Conservation (phyloP, 1,140 invertebrate genomes). For the Oncopeltus fasciatus region DNA sequence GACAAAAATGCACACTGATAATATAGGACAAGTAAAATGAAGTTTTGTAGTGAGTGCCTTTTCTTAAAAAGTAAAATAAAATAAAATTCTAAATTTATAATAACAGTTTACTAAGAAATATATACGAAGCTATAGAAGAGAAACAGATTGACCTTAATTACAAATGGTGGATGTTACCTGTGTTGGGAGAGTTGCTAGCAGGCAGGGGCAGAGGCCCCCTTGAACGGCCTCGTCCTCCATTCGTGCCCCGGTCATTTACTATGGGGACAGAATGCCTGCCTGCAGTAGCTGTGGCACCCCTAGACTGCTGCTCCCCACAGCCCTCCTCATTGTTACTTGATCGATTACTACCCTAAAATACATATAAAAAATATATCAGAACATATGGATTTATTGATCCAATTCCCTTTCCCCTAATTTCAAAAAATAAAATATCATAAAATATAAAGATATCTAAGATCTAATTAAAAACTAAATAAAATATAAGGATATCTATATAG, state of each 20-base stretch:
- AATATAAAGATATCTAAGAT: not conserved
- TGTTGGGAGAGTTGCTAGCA: not conserved
- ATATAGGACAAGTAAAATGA: no score
- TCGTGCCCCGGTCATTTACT: conserved; percentile 5
- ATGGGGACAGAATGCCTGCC: not conserved
- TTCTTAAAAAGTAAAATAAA: no score
- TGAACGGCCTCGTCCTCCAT: conserved; percentile 7
- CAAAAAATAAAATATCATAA: not conserved
- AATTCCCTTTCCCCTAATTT: no score
- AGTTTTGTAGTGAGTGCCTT: no score
- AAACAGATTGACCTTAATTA: not conserved
- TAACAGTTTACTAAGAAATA: not conserved
- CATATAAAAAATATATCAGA: not conserved
- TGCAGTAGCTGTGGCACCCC: not conserved
- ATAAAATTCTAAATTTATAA: not conserved
- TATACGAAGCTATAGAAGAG: not conserved
- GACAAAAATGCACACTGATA: no score
- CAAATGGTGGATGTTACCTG: conserved; percentile 1
- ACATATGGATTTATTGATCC: no score
- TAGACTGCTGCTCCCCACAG: not conserved
- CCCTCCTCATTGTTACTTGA: conserved; percentile 12
- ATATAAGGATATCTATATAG: not conserved
- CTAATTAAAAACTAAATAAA: not conserved
- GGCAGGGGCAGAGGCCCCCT: not conserved
- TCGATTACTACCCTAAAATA: conserved; percentile 18